Base-by-base conservation (phyloP, 2,797 vertebrate species). In the Alauda arvensis region DNA sequence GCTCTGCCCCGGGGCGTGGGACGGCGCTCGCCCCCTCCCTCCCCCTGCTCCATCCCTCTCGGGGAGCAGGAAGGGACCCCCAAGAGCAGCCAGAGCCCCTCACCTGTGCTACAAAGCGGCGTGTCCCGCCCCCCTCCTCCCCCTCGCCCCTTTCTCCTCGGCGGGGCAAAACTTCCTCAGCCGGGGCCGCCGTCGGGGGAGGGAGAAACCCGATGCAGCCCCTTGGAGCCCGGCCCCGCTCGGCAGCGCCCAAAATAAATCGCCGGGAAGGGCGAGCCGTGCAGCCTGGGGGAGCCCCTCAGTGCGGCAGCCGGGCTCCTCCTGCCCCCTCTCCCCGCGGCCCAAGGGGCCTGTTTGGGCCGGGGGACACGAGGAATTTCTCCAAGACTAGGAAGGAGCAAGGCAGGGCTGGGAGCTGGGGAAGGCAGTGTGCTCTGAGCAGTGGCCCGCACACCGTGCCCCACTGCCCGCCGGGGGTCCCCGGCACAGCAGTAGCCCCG, bases 281-380 rank as follows among this genome's bases (percentile, higher is more conserved):
- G 12, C 31, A n/a, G 53, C 55, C n/a, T 6, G 8, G 15, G 40
- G n/a, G 40, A 60, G 18, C 40, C 83, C 39, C n/a, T 60, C 3
- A 18, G 8, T 8, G 21, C 4, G 3, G 65, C 51, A 39, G 7
- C 25, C 5, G 10, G 37, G 10, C 39, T 6, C 7, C 34, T 19
- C 19, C 28, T 7, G 3, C 14, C 29, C 19, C 19, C 24, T 17
- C 5, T 49, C 1, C 14, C 9, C 23, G 0, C 4, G 13, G 4
- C 31, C 20, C 2, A 3, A 21, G 13, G 1, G 10, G 20, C 4
- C 20, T 7, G 1, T 4, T 20, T 1, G 25, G 29, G 12, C 8
- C 0, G 1, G 26, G 28, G 23, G 4, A 25, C 33, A 9, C 24
- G 19, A 20, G 6, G 10, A 16, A 1, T 9, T 11, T 16, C 16